A percentile compares a stretch with the other conserved stretches of the same genome.
Conservation (phyloP, 2,888 invertebrate species). For the Andrena camellia region DNA sequence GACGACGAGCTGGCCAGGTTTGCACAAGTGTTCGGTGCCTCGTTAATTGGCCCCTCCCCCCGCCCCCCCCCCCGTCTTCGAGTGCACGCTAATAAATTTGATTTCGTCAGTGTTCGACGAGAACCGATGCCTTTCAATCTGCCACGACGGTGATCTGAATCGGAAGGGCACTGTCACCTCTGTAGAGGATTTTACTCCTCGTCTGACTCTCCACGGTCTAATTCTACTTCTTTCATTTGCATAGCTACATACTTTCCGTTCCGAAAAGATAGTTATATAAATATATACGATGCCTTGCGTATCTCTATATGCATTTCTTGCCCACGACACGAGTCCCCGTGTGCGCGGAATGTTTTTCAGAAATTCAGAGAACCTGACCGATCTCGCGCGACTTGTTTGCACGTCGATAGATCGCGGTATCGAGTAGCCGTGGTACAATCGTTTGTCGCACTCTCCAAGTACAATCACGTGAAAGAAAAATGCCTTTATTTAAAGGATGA, state of each 20-base stretch:
- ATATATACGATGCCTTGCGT: not conserved
- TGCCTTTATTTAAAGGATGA: constrained; percentile 47
- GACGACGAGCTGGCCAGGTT: constrained; percentile 57
- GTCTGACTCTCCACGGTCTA: not conserved
- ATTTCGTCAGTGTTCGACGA: constrained; percentile 48
- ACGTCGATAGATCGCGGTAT: no score
- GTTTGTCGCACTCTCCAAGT: not conserved
- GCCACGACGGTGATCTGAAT: not conserved
- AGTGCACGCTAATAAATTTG: constrained; percentile 74
- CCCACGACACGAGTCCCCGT: not conserved
- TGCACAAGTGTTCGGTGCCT: constrained; percentile 78
- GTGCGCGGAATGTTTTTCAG: no score
- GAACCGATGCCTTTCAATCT: constrained; percentile 34
- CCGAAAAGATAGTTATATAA: not conserved
- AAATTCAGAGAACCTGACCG: no score
- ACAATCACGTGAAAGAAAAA: not conserved
- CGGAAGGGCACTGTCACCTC: not conserved
- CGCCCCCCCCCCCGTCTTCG: constrained; percentile 51
- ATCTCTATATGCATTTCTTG: not conserved
- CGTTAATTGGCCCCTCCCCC: constrained; percentile 72
- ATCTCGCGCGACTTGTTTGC: no score
- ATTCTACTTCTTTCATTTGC: not conserved
- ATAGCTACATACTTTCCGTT: not conserved
- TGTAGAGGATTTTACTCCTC: not conserved
- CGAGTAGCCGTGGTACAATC: not conserved